phyloP scores from a whole-genome alignment of 2,113 vertebrate species.

The Neopipo cinnamomea region DNA sequence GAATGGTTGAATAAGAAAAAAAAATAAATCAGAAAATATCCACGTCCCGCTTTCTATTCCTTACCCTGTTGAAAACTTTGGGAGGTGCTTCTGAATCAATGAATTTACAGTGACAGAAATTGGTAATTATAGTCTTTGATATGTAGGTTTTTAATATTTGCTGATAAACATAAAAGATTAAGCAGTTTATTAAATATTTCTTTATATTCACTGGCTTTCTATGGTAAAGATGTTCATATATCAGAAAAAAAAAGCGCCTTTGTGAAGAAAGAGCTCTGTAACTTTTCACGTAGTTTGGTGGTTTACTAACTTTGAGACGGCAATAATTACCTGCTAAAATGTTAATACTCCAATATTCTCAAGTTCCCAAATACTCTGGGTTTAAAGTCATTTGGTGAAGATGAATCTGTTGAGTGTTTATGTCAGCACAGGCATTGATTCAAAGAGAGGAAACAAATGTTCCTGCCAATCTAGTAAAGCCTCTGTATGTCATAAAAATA shows the following conservation, averaged over 20 bases:
- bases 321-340: neutral
- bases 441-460: neutral
- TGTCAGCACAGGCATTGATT: neutral
- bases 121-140: neutral
- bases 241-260: neutral
- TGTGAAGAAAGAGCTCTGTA: neutral
- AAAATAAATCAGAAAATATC: neutral
- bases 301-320: neutral
- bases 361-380: neutral
- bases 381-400: neutral
- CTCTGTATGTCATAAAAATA: neutral
- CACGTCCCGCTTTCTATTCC: neutral
- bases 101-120: neutral
- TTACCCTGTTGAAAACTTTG: neutral
- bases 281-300: neutral
- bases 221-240: neutral
- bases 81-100: neutral
- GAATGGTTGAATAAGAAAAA: neutral
- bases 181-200: neutral
- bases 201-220: neutral
- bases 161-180: neutral
- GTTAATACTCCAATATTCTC: neutral
- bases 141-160: neutral
- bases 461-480: neutral
- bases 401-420: neutral